Base-by-base conservation (phyloP, 2,888 invertebrate genomes). In the Blera fallax region DNA sequence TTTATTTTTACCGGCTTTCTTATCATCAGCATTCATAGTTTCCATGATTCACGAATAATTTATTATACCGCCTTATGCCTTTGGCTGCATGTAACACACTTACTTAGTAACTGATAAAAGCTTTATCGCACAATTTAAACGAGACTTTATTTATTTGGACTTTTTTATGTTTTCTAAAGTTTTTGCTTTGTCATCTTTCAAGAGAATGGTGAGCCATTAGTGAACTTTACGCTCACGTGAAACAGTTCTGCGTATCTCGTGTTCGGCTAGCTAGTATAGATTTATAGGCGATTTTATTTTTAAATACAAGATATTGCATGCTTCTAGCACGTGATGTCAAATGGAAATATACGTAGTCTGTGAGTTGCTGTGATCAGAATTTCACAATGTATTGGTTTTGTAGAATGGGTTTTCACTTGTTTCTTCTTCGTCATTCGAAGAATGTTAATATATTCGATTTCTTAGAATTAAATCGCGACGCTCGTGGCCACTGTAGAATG, bases 221-320 rank as follows among this genome's bases (percentile, higher is more conserved):
- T 34, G 34, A 0, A 29, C 11, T 29, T 58, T 34, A 18, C 37
- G 43, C 27, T 62, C 62, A 73, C 60, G 72, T 73, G 72, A 62
- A 73, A 50, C n/a, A 4, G 10, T 8, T 37, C 0, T 3, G 16
- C 34, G 2, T 18, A 10, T 50, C 50, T 62, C 72, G 60, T 73
- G 72, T 18, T 16, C n/a, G 14, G 56, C 21, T 32, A 1, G 34
- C 1, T 18, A 8, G 5, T 56, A 18, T 3, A 11, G 11, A 34
- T 11, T 8, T 5, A 18, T 56, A 1, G 14, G 8, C n/a, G 11
- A 0, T 27, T 29, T 16, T 54, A 32, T 29, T 54, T 24, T 54
- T 29, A 8, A 32, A 8, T 16, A 8, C 1, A 24, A 24, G 48
- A 50, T 21, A 40, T 14, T 14, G 14, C 40, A 40, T 11, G 40